Evolutionary conservation across 1,140 invertebrate genomes (phyloP), one percentile per base, ranked within the genome.

Genomic region (Drosophila quadrilineata): DNA sequence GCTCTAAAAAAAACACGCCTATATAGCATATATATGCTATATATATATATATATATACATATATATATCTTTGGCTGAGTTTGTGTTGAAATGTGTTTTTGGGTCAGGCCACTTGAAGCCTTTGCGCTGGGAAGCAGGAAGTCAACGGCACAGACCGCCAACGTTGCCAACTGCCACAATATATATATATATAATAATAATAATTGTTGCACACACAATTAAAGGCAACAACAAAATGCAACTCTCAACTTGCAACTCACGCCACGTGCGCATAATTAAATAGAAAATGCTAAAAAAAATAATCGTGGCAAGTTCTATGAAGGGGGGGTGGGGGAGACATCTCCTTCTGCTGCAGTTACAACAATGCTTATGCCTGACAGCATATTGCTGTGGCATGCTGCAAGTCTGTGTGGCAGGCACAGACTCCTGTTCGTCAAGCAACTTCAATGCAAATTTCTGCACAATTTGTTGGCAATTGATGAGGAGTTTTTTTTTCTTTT

Each of bases 31-130:
- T n/a, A n/a, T n/a, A n/a, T n/a, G n/a, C n/a, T n/a, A n/a, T n/a
- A n/a, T n/a, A n/a, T n/a, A n/a, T n/a, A n/a, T n/a, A n/a, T n/a
- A n/a, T n/a, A n/a, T n/a, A n/a, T n/a, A n/a, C n/a, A n/a, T n/a
- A n/a, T n/a, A n/a, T n/a, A n/a, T n/a, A n/a, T n/a, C n/a, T n/a
- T n/a, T n/a, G n/a, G n/a, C n/a, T n/a, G n/a, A n/a, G n/a, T n/a
- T n/a, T n/a, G n/a, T n/a, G 21, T 64, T 64, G 48, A 87, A 84
- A 84, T 87, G 84, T 87, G 84, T 87, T 87, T 87, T 84, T 87
- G 75, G 84, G 84, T 87, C 84, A 87, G 79, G 74, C 79, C 64
- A 85, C 79, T 85, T 85, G 70, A 85, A 84, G 76, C 70, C 52
- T 45, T 45, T n/a, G n/a, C n/a, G n/a, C n/a, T n/a, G n/a, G 50